A percentile compares a stretch with the other conserved stretches of the same genome.
Conservation (phyloP, 2,888 invertebrate genomes). For the Kuschelorhynchus macadamiae region DNA sequence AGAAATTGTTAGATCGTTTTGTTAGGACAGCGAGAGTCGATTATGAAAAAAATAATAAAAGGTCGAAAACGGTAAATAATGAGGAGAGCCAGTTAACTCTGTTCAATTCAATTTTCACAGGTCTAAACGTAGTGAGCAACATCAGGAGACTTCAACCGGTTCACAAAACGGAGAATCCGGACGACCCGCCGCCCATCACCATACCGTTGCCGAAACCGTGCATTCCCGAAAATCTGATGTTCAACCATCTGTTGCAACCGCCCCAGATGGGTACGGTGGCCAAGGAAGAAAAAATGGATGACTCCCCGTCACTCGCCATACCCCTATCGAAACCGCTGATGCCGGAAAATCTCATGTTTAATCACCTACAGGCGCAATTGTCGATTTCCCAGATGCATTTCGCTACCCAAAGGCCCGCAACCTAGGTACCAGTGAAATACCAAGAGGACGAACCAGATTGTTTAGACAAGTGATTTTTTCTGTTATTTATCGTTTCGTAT, state of each 20-base stretch:
- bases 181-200: conserved; percentile 65
- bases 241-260: conserved; percentile 53
- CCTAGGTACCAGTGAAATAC: conserved; percentile 28
- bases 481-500: too few species aligned
- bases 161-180: conserved; percentile 60
- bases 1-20: too few species aligned
- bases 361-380: conserved; percentile 56
- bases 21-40: too few species aligned
- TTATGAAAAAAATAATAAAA: too few species aligned
- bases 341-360: conserved; percentile 47
- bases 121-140: conserved; percentile 67
- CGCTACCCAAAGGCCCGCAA: conserved; percentile 45
- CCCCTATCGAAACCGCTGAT: conserved; percentile 39
- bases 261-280: conserved; percentile 18
- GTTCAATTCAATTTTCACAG: too few species aligned
- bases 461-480: conserved; percentile 17
- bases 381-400: conserved; percentile 58
- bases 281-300: conserved; percentile 39
- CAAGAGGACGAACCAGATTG: conserved; percentile 23
- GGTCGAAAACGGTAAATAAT: too few species aligned
- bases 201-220: conserved; percentile 65
- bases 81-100: too few species aligned
- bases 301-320: conserved; percentile 45
- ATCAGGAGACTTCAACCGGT: conserved; percentile 66
- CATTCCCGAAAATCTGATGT: conserved; percentile 60